phyloP scores from a whole-genome alignment of 1,140 invertebrate genomes.

The Papilio xuthus region DNA sequence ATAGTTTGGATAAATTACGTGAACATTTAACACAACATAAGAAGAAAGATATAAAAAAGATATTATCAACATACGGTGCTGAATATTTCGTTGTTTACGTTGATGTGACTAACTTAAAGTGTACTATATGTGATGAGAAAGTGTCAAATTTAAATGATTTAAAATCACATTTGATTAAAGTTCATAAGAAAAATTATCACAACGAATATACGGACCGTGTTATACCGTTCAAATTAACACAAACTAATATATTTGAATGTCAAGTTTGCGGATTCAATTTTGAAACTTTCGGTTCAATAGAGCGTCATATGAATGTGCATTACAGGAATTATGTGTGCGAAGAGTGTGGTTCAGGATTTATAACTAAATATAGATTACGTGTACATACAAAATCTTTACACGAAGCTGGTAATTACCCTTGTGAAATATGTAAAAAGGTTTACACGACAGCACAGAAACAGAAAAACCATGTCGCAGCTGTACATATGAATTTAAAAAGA shows the following conservation, averaged over 20 bases:
- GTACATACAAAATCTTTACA: conserved; percentile 61
- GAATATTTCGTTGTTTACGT: conserved; percentile 69
- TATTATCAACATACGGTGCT: conserved; percentile 38
- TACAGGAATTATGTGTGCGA: conserved; percentile 74
- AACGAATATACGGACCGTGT: conserved; percentile 61
- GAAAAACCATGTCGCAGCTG: conserved; percentile 68
- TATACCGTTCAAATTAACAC: conserved; percentile 65
- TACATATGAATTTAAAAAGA: conserved; percentile 67
- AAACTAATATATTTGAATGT: conserved; percentile 56
- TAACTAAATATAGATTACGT: conserved; percentile 62
- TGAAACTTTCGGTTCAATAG: conserved; percentile 72
- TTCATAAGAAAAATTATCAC: conserved; percentile 63
- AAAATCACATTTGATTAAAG: conserved; percentile 62
- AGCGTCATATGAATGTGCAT: conserved; percentile 74
- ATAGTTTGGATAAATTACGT: conserved; percentile 55
- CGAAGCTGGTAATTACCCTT: conserved; percentile 58
- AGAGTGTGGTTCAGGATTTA: conserved; percentile 71
- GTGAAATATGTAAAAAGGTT: conserved; percentile 65
- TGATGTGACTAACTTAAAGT: conserved; percentile 64
- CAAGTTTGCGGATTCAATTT: conserved; percentile 68
- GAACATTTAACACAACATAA: conserved; percentile 59
- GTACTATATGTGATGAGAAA: conserved; percentile 51
- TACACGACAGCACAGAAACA: conserved; percentile 65
- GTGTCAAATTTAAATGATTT: conserved; percentile 61
- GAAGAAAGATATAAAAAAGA: conserved; percentile 52